Conservation (phyloP, 2,888 invertebrate species). For the Thecophora atra region DNA sequence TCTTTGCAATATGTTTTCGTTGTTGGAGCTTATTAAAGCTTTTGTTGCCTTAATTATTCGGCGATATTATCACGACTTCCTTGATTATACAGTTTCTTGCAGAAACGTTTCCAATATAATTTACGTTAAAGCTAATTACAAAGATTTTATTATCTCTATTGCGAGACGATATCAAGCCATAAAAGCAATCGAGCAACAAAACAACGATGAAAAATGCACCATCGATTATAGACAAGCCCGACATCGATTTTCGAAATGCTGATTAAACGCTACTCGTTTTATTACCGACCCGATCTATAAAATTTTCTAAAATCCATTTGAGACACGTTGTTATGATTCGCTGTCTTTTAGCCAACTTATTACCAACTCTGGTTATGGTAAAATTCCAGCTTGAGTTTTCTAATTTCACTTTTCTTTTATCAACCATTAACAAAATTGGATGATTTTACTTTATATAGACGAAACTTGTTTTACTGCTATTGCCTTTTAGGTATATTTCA, state of each 20-base stretch:
- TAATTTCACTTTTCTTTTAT: neutral
- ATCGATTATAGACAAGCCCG: neutral
- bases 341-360: neutral
- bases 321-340: neutral
- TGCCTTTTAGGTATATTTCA: neutral
- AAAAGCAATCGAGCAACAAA: neutral
- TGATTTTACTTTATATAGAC: neutral
- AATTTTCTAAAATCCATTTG: neutral
- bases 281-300: neutral
- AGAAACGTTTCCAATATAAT: neutral
- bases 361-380: neutral
- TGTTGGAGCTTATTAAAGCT: too few species aligned
- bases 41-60: too few species aligned
- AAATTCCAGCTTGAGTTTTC: neutral
- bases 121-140: slow-evolving; percentile 2
- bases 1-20: too few species aligned
- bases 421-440: neutral
- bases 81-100: neutral
- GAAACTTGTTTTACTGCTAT: neutral
- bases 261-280: neutral
- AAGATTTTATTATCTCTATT: neutral
- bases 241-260: neutral
- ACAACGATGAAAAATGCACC: neutral
- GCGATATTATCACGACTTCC: too few species aligned
- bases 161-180: neutral